Conservation (phyloP, 35 echinoderm and acorn worm genomes). For the Eucidaris tribuloides region DNA sequence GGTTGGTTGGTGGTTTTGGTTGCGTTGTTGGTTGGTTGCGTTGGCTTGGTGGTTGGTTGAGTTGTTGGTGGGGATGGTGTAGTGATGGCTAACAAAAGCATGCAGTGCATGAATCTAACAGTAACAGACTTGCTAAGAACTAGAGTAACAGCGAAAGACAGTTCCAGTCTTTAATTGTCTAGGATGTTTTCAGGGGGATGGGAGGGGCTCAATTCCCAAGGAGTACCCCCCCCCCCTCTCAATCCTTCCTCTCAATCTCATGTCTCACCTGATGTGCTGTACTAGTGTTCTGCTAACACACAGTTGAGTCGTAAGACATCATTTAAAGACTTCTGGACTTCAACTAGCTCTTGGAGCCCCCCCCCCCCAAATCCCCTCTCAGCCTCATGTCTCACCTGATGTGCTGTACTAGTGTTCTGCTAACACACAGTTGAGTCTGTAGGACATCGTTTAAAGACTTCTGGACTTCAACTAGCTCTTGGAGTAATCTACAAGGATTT, state of each 20-base stretch:
- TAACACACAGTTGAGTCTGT: slow-evolving; percentile 13
- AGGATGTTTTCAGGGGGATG: too few relatives aligned
- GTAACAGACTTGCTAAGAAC: too few relatives aligned
- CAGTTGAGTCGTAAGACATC: background rate
- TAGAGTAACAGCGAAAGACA: too few relatives aligned
- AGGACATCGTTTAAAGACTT: slow-evolving; percentile 57
- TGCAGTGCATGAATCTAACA: too few relatives aligned
- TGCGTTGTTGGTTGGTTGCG: too few relatives aligned
- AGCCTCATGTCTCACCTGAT: slow-evolving; percentile 39
- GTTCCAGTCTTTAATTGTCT: too few relatives aligned
- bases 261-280: too few relatives aligned
- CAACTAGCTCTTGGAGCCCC: background rate
- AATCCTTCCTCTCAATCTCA: background rate
- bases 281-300: background rate
- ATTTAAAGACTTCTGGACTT: background rate
- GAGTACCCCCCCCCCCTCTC: background rate
- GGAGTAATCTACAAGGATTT: slow-evolving; percentile 61
- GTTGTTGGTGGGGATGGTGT: too few relatives aligned
- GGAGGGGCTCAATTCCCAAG: background rate
- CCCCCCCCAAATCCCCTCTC: background rate
- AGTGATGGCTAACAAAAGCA: too few relatives aligned
- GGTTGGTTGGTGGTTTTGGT: too few relatives aligned
- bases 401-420: slow-evolving; percentile 43
- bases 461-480: slow-evolving; percentile 75
- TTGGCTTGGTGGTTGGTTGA: too few relatives aligned